Evolutionary conservation across 1,140 invertebrate genomes (phyloP).

Genomic region (Micrasema longulum): DNA sequence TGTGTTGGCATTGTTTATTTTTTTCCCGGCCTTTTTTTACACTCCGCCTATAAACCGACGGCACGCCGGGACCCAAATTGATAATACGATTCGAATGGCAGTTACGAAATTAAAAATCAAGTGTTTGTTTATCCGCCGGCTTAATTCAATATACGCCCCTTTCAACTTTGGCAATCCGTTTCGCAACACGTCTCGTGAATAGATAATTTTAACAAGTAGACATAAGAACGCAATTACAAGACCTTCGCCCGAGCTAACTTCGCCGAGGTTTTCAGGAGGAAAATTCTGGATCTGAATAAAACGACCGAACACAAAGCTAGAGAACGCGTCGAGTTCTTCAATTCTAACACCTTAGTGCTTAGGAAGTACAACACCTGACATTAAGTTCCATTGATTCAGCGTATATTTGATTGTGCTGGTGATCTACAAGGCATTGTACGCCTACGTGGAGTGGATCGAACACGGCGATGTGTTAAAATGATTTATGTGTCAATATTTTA

Average conservation of each 20-base stretch:
- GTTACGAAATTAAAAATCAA: slow-evolving; percentile 45
- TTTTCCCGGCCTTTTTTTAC: slow-evolving; percentile 33
- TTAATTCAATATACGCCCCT: slow-evolving; percentile 47
- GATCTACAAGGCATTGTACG: slow-evolving; percentile 30
- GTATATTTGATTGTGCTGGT: slow-evolving; percentile 26
- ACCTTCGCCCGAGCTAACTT: neutral
- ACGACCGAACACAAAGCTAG: too few relatives aligned
- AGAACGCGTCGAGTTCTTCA: too few relatives aligned
- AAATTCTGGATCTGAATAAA: too few relatives aligned
- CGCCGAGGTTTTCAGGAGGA: too few relatives aligned
- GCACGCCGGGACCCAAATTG: slow-evolving; percentile 25
- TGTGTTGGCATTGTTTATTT: slow-evolving; percentile 51
- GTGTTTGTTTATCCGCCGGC: slow-evolving; percentile 45
- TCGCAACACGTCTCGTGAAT: slow-evolving; percentile 29
- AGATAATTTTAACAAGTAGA: slow-evolving; percentile 27
- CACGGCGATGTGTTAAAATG: slow-evolving; percentile 34
- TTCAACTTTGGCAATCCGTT: slow-evolving; percentile 31
- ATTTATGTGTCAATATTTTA: slow-evolving; percentile 41
- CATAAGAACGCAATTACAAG: slow-evolving; percentile 3
- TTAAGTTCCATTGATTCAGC: slow-evolving; percentile 16
- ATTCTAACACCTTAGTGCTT: neutral
- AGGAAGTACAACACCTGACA: neutral
- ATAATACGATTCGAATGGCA: slow-evolving; percentile 31
- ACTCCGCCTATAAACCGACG: slow-evolving; percentile 26
- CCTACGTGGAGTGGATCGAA: slow-evolving; percentile 15